phyloP scores from a whole-genome alignment of 2,113 vertebrate species.

The Chlorodrepanis virens region DNA sequence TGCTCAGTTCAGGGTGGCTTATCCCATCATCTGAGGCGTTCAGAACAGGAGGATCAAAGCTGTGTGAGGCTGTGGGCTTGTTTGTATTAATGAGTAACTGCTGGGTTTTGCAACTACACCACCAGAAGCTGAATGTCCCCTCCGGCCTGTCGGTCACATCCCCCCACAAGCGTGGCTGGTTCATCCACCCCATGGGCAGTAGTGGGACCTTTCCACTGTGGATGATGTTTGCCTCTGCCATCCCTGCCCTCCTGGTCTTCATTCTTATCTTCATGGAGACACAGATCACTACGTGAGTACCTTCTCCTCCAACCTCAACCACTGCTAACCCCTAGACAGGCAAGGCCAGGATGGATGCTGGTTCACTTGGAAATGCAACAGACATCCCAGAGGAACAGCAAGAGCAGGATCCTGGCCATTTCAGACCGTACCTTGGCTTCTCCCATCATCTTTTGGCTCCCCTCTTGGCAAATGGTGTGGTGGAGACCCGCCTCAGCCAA shows the following conservation, averaged over 20 bases:
- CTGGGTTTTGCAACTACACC: constrained; percentile 9
- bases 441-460: not conserved
- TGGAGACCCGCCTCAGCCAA: not conserved
- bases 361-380: not conserved
- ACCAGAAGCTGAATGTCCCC: constrained; percentile 94
- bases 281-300: constrained; percentile 94
- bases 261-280: constrained; percentile 99
- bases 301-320: not conserved
- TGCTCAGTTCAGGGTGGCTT: not conserved
- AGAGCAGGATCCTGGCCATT: not conserved
- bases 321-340: not conserved
- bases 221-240: constrained; percentile 96
- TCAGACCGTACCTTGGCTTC: not conserved
- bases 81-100: not conserved
- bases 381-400: not conserved
- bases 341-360: not conserved
- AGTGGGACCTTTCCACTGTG: constrained; percentile 89
- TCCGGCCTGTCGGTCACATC: constrained; percentile 93
- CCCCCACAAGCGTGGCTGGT: constrained; percentile 92
- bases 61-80: not conserved
- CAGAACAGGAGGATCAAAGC: not conserved
- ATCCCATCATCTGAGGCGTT: not conserved
- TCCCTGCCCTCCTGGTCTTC: constrained; percentile 95
- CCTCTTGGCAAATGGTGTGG: not conserved
- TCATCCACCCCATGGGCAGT: constrained; percentile 93